Conservation (phyloP, 2,797 vertebrate species). For the Nyctibius grandis region DNA sequence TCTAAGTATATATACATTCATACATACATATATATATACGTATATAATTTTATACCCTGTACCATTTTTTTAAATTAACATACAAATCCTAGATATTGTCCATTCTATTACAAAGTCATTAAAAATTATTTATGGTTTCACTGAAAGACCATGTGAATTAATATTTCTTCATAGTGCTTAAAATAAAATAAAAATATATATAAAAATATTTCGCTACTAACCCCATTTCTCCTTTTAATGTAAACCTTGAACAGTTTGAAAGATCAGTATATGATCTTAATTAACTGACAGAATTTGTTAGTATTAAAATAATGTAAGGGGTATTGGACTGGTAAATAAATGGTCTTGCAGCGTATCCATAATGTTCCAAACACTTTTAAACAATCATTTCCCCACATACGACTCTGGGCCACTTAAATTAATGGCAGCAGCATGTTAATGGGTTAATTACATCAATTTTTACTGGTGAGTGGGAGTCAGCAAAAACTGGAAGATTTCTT, state of each 20-base stretch:
- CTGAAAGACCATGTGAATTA: conserved; percentile 75
- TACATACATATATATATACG: conserved; percentile 74
- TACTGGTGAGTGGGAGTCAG: conserved; percentile 39
- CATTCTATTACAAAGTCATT: conserved; percentile 76
- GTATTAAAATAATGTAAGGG: conserved; percentile 73
- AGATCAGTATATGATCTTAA: conserved; percentile 71
- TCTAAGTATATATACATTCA: conserved; percentile 79
- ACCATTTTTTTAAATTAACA: conserved; percentile 70
- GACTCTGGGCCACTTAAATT: conserved; percentile 38
- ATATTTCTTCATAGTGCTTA: conserved; percentile 70
- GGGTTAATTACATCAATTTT: conserved; percentile 37
- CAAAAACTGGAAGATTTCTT: neutral
- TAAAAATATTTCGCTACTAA: conserved; percentile 80
- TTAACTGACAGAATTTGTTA: conserved; percentile 66
- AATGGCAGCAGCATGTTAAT: conserved; percentile 54
- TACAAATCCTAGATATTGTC: conserved; percentile 73
- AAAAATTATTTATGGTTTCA: conserved; percentile 76
- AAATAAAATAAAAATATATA: conserved; percentile 78
- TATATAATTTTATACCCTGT: conserved; percentile 77
- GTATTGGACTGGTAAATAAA: conserved; percentile 71
- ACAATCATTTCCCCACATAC: conserved; percentile 22
- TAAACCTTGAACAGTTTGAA: conserved; percentile 77
- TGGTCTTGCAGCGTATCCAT: conserved; percentile 73
- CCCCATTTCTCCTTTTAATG: conserved; percentile 74
- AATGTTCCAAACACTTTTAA: conserved; percentile 57